Evolutionary conservation across 2,888 invertebrate species (phyloP).

Genomic region (Scaptomyza flava): DNA sequence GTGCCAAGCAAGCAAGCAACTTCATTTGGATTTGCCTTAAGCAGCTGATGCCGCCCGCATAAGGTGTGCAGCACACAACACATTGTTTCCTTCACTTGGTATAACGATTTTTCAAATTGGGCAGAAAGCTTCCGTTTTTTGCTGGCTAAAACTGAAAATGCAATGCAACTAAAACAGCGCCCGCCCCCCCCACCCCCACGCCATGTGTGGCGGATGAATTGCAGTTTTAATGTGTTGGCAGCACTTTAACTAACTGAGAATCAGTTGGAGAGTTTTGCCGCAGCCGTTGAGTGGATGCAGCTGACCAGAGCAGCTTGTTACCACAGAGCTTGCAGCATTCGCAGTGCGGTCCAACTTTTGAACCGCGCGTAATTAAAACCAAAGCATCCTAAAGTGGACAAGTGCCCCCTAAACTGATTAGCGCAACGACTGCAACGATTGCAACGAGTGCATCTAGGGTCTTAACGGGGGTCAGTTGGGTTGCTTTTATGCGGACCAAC

Average conservation of each 20-base stretch:
- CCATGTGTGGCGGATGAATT: slow-evolving; percentile 71
- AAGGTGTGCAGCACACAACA: slow-evolving; percentile 19
- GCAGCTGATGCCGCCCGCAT: slow-evolving; percentile 23
- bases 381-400: slow-evolving; percentile 75
- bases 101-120: slow-evolving; percentile 64
- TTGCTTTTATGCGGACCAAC: background rate
- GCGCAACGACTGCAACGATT: slow-evolving; percentile 51
- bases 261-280: slow-evolving; percentile 32
- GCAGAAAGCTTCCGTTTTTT: slow-evolving; percentile 51
- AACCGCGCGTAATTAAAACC: slow-evolving; percentile 74
- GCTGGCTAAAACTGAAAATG: no score
- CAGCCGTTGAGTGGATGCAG: slow-evolving; percentile 4
- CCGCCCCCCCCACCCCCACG: background rate
- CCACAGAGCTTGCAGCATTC: slow-evolving; percentile 6
- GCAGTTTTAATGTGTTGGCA: slow-evolving; percentile 77
- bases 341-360: slow-evolving; percentile 65
- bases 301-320: slow-evolving; percentile 7
- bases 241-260: slow-evolving; percentile 72
- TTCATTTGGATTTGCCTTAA: slow-evolving; percentile 42
- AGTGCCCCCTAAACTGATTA: slow-evolving; percentile 74
- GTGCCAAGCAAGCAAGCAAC: slow-evolving; percentile 38
- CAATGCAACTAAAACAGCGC: slow-evolving; percentile 46
- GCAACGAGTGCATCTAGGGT: background rate
- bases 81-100: slow-evolving; percentile 45
- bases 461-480: background rate